Evolutionary conservation across 2,888 invertebrate species (phyloP).

Genomic region (Cerastis rubricosa): DNA sequence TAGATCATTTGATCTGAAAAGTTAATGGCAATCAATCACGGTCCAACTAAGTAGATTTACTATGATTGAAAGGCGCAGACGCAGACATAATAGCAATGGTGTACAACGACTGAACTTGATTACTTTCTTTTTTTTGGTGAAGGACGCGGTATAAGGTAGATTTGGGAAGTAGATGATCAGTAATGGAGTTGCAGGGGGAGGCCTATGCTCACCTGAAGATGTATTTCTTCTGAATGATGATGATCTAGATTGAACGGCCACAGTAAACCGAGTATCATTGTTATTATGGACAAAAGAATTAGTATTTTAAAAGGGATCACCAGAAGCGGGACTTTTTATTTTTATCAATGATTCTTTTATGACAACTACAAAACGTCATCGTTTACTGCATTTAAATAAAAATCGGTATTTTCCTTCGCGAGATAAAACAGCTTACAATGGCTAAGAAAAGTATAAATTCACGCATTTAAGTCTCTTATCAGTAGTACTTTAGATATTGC

Average conservation of each 20-base stretch:
- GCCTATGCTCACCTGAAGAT: neutral
- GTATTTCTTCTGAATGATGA: neutral
- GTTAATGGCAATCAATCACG: conserved; percentile 33
- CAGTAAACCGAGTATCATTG: neutral
- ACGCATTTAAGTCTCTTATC: conserved; percentile 59
- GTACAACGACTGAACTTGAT: neutral
- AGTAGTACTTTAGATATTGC: conserved; percentile 64
- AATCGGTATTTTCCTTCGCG: conserved; percentile 22
- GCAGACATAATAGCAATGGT: neutral
- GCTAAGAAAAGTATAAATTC: conserved; percentile 54
- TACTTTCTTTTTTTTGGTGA: neutral
- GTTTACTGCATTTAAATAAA: neutral
- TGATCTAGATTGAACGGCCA: neutral
- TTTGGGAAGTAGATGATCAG: neutral
- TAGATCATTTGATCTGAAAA: conserved; percentile 26
- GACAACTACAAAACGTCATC: conserved; percentile 16
- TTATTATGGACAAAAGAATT: neutral
- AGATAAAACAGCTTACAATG: conserved; percentile 45
- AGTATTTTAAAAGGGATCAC: neutral
- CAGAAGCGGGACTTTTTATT: conserved; percentile 37
- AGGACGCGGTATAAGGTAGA: neutral
- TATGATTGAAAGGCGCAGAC: conserved; percentile 29
- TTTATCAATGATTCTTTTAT: conserved; percentile 38
- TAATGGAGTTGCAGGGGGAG: too few species aligned
- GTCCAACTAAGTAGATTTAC: conserved; percentile 1